A percentile compares a stretch with the other conserved stretches of the same genome.
Conservation (phyloP, 2,113 vertebrate species). For the Psammodynastes pulverulentus region DNA sequence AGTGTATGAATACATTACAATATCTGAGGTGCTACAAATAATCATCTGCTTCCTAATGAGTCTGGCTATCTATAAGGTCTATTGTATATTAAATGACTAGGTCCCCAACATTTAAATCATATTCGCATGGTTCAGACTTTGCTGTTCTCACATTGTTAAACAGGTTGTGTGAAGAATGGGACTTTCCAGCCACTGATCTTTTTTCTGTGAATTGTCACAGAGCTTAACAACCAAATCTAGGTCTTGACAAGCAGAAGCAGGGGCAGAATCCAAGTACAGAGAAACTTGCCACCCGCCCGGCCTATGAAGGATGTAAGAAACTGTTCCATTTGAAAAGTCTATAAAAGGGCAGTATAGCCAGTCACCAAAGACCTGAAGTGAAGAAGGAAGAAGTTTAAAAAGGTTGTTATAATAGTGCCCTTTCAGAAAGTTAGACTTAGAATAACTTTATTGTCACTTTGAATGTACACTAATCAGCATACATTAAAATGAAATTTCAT, state of each 20-base stretch:
- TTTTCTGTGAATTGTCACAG: background rate
- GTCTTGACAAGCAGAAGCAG: background rate
- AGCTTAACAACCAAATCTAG: slow-evolving; percentile 2
- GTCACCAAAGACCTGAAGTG: background rate
- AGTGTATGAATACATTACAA: background rate
- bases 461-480: too few species aligned
- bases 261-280: background rate
- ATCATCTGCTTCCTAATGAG: background rate
- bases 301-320: background rate
- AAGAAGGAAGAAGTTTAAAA: background rate
- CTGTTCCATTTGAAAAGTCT: background rate
- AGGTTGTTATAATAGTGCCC: background rate
- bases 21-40: background rate
- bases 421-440: background rate
- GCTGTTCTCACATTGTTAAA: background rate
- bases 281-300: background rate
- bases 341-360: background rate
- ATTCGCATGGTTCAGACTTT: background rate
- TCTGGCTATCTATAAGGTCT: background rate
- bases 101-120: background rate
- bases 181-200: background rate
- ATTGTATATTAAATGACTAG: background rate
- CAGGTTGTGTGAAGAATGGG: background rate
- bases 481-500: too few species aligned
- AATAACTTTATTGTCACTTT: too few species aligned